Evolutionary conservation across 2,888 invertebrate genomes (phyloP).

Genomic region (Philonicus albiceps): DNA sequence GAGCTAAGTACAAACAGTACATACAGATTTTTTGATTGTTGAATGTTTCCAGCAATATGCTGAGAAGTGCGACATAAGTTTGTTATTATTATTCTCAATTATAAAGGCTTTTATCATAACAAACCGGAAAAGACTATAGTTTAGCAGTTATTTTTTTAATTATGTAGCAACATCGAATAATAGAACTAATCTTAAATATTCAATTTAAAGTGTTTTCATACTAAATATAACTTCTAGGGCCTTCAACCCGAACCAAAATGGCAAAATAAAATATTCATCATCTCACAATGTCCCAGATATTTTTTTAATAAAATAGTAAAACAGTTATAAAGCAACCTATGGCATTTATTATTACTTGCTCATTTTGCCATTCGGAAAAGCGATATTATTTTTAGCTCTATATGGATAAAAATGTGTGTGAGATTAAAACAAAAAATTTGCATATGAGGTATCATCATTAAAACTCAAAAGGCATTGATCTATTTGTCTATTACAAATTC

Average conservation of each 20-base stretch:
- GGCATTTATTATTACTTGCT: background rate
- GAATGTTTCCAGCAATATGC: too few relatives aligned
- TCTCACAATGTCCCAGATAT: background rate
- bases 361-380: background rate
- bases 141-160: too few relatives aligned
- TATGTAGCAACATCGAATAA: too few relatives aligned
- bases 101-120: background rate
- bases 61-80: too few relatives aligned
- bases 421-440: background rate
- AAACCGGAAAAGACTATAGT: background rate
- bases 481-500: background rate
- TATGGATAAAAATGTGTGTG: background rate
- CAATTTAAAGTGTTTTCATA: background rate
- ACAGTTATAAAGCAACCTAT: background rate
- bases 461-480: background rate
- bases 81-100: too few relatives aligned
- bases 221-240: background rate
- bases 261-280: background rate
- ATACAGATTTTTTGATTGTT: too few relatives aligned
- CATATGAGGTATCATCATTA: background rate
- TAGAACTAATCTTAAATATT: background rate
- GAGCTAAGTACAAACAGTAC: too few relatives aligned
- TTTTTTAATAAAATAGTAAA: background rate
- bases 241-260: background rate
- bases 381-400: background rate